These are phyloP conservation scores for Hetaerina americana DNA, from an alignment of 1,140 invertebrate species.

Conservation along the genomic window DNA sequence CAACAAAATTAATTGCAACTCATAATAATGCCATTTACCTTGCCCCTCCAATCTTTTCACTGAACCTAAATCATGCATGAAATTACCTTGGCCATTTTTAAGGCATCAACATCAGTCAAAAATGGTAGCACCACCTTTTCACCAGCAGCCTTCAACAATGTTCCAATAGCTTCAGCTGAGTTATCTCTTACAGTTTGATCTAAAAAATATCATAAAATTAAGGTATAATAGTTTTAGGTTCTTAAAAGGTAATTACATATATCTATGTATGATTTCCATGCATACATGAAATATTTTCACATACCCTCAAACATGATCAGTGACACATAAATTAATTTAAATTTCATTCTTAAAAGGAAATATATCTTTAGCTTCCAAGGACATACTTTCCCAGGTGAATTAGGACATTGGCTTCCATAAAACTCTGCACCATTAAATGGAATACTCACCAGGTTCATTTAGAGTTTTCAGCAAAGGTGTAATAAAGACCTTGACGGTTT, in stretches of 20 bases:
- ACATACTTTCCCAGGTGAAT: too few species aligned
- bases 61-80: too few species aligned
- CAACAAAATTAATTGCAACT: slow-evolving; percentile 12
- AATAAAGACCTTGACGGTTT: slow-evolving; percentile 74
- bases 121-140: slow-evolving; percentile 82
- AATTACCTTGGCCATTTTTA: slow-evolving; percentile 80
- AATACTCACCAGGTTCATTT: slow-evolving; percentile 66
- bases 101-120: slow-evolving; percentile 70
- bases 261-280: background rate
- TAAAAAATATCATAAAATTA: slow-evolving; percentile 29
- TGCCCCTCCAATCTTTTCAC: too few species aligned
- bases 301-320: background rate
- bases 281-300: background rate
- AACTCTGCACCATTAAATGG: too few species aligned
- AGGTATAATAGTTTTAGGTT: slow-evolving; percentile 4
- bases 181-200: slow-evolving; percentile 75
- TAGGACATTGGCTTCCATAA: too few species aligned
- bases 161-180: slow-evolving; percentile 83
- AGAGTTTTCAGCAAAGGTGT: slow-evolving; percentile 71
- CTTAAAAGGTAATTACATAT: slow-evolving; percentile 4
- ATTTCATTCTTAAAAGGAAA: too few species aligned
- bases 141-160: slow-evolving; percentile 82
- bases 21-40: too few species aligned
- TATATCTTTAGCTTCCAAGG: too few species aligned
- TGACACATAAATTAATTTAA: slow-evolving; percentile 3